Percentiles rank a stretch among this genome's conserved stretches.
Evolutionary conservation across 2,113 vertebrate species (phyloP).

Genomic region (Peucedramus taeniatus): DNA sequence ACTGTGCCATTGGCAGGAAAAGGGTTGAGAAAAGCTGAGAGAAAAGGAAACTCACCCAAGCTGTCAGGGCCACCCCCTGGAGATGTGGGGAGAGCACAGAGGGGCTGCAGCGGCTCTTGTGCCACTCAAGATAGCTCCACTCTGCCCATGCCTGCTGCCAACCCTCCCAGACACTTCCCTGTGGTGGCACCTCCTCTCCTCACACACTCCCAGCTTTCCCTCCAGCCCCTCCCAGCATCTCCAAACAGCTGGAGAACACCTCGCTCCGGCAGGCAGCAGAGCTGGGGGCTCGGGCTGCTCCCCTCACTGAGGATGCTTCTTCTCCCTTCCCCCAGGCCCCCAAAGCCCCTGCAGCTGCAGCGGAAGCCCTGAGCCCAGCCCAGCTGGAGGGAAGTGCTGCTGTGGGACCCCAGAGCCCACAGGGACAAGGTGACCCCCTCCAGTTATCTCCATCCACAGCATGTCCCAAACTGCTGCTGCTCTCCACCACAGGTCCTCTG

Average conservation of each 20-base stretch:
- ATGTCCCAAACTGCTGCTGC: background rate
- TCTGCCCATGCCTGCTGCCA: background rate
- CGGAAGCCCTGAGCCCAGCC: background rate
- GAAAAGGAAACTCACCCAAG: background rate
- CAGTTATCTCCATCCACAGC: background rate
- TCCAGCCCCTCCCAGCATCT: background rate
- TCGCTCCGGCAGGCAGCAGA: background rate
- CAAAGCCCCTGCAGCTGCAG: background rate
- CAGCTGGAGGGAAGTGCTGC: background rate
- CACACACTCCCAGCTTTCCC: background rate
- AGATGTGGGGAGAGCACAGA: background rate
- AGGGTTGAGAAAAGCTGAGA: background rate
- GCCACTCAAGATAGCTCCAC: rapidly evolving
- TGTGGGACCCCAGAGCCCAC: background rate
- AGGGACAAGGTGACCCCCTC: background rate
- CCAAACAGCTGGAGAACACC: background rate
- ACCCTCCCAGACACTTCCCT: background rate
- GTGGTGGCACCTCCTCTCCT: background rate
- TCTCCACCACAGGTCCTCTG: rapidly evolving
- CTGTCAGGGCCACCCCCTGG: background rate
- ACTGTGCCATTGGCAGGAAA: background rate
- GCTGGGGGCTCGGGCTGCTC: background rate
- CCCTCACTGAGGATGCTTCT: rapidly evolving
- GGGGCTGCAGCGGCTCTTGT: background rate
- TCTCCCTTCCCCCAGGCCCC: background rate